phyloP scores from a whole-genome alignment of 92 coral and sea anemone genomes.

The Porites evermanni region DNA sequence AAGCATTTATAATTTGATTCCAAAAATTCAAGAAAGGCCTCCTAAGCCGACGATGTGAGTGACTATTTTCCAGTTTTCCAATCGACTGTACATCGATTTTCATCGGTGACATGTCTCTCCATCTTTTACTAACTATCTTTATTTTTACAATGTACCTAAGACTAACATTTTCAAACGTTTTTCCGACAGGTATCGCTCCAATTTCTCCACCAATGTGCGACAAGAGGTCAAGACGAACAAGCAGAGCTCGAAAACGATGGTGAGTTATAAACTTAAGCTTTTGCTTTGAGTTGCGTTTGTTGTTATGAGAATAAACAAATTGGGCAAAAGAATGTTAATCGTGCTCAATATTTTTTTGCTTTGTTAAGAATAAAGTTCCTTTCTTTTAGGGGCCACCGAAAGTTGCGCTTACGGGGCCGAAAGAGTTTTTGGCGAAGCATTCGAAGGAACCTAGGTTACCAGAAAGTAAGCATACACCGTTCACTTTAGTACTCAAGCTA shows the following conservation, averaged over 20 bases:
- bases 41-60: slow-evolving; percentile 90
- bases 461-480: slow-evolving; percentile 78
- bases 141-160: not conserved
- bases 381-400: slow-evolving; percentile 93
- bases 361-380: not conserved
- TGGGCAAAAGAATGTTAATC: not conserved
- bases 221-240: slow-evolving; percentile 68
- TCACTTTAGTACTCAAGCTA: not conserved
- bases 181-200: slow-evolving; percentile 79
- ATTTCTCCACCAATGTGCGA: slow-evolving; percentile 78
- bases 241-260: slow-evolving; percentile 90
- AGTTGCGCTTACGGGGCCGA: slow-evolving; percentile 84
- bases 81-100: not conserved
- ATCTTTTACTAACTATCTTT: not conserved
- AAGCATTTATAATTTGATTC: slow-evolving; percentile 95
- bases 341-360: not conserved
- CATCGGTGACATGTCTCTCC: not conserved
- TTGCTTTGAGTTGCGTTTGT: not conserved
- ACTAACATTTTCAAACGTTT: not conserved
- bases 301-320: not conserved
- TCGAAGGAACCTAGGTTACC: slow-evolving; percentile 89
- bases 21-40: slow-evolving; percentile 83
- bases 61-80: not conserved
- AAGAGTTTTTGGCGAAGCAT: slow-evolving; percentile 83
- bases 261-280: slow-evolving; percentile 30